A percentile compares a stretch with the other conserved stretches of the same genome.
These are phyloP conservation scores for Aethes cnicana DNA, from an alignment of 2,888 invertebrate species.

Conservation along the genomic window DNA sequence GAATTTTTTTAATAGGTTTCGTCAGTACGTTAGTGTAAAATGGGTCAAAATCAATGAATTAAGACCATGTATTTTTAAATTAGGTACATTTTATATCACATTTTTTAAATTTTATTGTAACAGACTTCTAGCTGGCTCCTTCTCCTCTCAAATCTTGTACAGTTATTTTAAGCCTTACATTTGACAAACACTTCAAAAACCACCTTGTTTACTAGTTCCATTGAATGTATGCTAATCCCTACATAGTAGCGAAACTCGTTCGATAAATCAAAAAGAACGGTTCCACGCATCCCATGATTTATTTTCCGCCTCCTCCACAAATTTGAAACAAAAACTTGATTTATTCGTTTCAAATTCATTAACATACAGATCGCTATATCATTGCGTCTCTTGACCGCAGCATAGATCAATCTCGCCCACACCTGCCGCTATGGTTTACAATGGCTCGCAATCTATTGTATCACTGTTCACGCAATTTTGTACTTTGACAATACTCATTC, in stretches of 20 bases:
- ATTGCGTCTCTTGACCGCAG: constrained; percentile 16
- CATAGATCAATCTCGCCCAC: constrained; percentile 30
- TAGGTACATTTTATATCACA: too few species aligned
- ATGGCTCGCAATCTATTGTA: constrained; percentile 24
- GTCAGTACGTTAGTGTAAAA: too few species aligned
- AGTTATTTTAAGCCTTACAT: too few species aligned
- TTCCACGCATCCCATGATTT: not conserved
- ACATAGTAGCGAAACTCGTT: constrained; percentile 1
- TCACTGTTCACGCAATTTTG: not conserved
- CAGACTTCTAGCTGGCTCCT: too few species aligned
- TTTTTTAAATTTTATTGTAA: too few species aligned
- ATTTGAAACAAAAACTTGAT: constrained; percentile 11
- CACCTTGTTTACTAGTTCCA: too few species aligned
- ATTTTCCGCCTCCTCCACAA: not conserved
- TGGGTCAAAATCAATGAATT: too few species aligned
- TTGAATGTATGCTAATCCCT: too few species aligned
- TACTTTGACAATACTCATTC: not conserved
- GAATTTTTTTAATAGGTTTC: too few species aligned
- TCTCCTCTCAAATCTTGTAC: too few species aligned
- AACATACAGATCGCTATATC: constrained; percentile 16
- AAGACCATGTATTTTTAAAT: too few species aligned
- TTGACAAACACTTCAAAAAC: too few species aligned
- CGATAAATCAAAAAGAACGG: constrained; percentile 8
- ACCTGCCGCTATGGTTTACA: not conserved
- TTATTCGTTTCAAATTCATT: constrained; percentile 3